Conservation (phyloP, 2,888 invertebrate species). For the Bursaphelenchus okinawaensis region DNA sequence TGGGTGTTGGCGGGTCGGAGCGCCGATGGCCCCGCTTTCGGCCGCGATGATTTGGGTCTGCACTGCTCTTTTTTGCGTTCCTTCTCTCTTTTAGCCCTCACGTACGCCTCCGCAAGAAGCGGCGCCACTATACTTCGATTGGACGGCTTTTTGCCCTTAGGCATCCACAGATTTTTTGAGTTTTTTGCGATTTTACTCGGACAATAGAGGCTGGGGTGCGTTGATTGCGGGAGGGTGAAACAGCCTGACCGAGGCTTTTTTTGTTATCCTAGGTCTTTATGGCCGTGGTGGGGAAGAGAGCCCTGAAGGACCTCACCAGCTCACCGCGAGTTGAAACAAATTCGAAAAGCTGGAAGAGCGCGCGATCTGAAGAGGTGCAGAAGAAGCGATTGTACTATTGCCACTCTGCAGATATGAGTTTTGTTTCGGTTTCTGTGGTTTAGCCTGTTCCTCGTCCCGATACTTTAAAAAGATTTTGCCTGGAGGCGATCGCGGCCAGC, state of each 20-base stretch:
- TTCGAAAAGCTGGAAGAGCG: background rate
- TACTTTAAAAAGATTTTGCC: background rate
- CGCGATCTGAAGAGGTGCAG: background rate
- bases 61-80: background rate
- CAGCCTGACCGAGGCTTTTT: background rate
- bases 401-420: background rate
- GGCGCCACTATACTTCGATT: background rate
- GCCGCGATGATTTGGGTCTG: background rate
- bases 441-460: background rate
- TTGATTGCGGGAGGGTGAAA: too few species aligned
- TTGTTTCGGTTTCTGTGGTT: background rate
- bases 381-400: background rate
- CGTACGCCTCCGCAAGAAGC: background rate
- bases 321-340: background rate
- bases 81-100: background rate
- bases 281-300: background rate
- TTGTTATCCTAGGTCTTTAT: background rate
- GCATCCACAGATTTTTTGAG: background rate
- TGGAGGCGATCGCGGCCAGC: background rate
- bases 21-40: background rate
- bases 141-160: background rate
- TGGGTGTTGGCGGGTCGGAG: background rate
- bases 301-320: background rate
- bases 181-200: too few species aligned
- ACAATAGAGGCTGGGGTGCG: too few species aligned